phyloP scores from a whole-genome alignment of 2,797 vertebrate genomes.

The Pseudomugil tenellus region DNA sequence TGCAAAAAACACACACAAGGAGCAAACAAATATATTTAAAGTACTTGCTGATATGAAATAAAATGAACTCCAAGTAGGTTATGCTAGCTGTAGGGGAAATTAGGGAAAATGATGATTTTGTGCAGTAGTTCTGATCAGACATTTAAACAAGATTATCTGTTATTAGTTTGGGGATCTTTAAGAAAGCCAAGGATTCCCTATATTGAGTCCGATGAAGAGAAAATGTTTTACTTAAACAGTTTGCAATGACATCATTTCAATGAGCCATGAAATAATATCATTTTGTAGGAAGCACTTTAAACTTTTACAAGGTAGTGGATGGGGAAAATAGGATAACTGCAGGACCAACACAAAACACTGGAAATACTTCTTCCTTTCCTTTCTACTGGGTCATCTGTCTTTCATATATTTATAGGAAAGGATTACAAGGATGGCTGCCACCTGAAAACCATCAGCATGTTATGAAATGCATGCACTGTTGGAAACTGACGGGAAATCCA shows the following conservation, averaged over 20 bases:
- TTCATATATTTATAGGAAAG: constrained; percentile 41
- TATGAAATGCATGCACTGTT: constrained; percentile 32
- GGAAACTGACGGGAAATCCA: constrained; percentile 36
- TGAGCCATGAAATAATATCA: constrained; percentile 73
- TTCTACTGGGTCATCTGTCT: constrained; percentile 38
- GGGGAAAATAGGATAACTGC: constrained; percentile 52
- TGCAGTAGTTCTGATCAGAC: constrained; percentile 44
- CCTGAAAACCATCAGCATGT: constrained; percentile 30
- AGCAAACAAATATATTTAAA: constrained; percentile 47
- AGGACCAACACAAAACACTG: constrained; percentile 45
- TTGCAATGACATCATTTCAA: constrained; percentile 74
- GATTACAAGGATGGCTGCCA: constrained; percentile 26
- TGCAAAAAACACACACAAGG: constrained; percentile 68
- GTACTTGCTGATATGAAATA: constrained; percentile 48
- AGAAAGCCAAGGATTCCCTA: constrained; percentile 6
- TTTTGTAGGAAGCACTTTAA: constrained; percentile 67
- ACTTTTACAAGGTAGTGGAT: constrained; percentile 55
- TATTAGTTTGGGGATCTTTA: constrained; percentile 20
- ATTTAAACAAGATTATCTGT: constrained; percentile 33
- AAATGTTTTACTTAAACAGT: constrained; percentile 46
- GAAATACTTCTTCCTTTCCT: constrained; percentile 37
- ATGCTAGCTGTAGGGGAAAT: constrained; percentile 3
- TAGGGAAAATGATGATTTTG: constrained; percentile 21
- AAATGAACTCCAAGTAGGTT: constrained; percentile 13
- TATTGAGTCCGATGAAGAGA: constrained; percentile 39